Evolutionary conservation across 1,140 invertebrate genomes (phyloP), one percentile per base, ranked within the genome.

Genomic region (Megalopta genalis): DNA sequence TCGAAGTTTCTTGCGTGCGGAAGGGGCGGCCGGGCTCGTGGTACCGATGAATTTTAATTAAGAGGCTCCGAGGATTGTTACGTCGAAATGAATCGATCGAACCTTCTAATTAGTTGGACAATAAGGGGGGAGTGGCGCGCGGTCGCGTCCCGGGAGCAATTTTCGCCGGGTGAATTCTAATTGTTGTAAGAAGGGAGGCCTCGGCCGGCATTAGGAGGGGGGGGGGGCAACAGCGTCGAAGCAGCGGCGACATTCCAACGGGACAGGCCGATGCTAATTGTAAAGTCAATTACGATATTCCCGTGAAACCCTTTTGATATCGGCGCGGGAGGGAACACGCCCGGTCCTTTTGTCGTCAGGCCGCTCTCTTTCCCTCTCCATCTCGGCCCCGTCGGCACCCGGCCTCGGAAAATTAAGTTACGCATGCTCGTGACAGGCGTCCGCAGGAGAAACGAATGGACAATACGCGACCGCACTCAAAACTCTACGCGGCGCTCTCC

Each of bases 231-330:
- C 49, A 73, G 57, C 25, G 37, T 27, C 65, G 66, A 76, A 66
- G 76, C 66, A 59, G 49, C 80, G 46, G 49, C 80, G 46, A 59
- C 57, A 71, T 76, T 68, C 77, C 71, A 23, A 18, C 49, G 57
- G 71, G 71, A 52, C 49, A 14, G 78, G 70, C 54, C 71, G 71
- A 63, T 67, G 73, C 84, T 89, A 88, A 88, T 88, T 88, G 88
- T 81, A 85, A 88, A 87, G 87, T 89, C 86, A 89, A 88, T 89
- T 89, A 88, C 78, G 82, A 84, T 79, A 82, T 86, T 77, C 73
- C 78, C 60, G 74, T n/a, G 78, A 85, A 62, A 86, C 74, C 81
- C 81, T 81, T 86, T 87, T 86, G 78, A 85, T 82, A 88, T 77
- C 72, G 42, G 63, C 42, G 84, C 54, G 66, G 69, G 74, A 77